phyloP scores from a whole-genome alignment of 2,888 invertebrate genomes.

The Epinotia demarniana region DNA sequence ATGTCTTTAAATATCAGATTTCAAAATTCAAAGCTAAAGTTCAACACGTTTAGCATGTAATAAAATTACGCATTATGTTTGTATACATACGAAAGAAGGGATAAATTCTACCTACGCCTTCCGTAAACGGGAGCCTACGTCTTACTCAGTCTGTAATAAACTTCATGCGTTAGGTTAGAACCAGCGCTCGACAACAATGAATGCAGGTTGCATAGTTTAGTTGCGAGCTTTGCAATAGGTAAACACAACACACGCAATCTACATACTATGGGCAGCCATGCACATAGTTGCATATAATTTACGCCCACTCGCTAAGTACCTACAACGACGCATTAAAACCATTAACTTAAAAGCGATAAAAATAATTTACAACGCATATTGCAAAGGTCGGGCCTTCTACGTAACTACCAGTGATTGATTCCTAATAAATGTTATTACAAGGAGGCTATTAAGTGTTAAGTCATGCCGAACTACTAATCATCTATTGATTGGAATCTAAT shows the following conservation, averaged over 20 bases:
- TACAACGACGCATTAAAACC: constrained; percentile 43
- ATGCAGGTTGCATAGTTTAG: not conserved
- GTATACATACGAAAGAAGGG: not conserved
- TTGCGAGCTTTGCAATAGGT: not conserved
- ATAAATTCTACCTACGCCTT: not conserved
- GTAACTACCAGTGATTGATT: constrained; percentile 68
- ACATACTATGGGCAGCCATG: not conserved
- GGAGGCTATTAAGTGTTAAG: constrained; percentile 77
- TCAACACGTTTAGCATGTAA: no score
- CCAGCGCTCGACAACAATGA: not conserved
- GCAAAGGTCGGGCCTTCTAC: constrained; percentile 53
- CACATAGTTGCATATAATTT: constrained; percentile 43
- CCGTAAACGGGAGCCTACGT: not conserved
- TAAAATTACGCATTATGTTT: no score
- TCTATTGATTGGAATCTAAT: constrained; percentile 74
- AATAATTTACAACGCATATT: constrained; percentile 54
- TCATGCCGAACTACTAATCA: constrained; percentile 75
- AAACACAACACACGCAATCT: not conserved
- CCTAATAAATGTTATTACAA: constrained; percentile 78
- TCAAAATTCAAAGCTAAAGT: no score
- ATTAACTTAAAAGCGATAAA: constrained; percentile 49
- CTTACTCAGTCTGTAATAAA: not conserved
- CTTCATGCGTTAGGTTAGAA: not conserved
- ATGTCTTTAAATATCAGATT: no score
- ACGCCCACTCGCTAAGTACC: constrained; percentile 27